Evolutionary conservation across 2,113 vertebrate genomes (phyloP).

Genomic region (Hemibagrus wyckioides): DNA sequence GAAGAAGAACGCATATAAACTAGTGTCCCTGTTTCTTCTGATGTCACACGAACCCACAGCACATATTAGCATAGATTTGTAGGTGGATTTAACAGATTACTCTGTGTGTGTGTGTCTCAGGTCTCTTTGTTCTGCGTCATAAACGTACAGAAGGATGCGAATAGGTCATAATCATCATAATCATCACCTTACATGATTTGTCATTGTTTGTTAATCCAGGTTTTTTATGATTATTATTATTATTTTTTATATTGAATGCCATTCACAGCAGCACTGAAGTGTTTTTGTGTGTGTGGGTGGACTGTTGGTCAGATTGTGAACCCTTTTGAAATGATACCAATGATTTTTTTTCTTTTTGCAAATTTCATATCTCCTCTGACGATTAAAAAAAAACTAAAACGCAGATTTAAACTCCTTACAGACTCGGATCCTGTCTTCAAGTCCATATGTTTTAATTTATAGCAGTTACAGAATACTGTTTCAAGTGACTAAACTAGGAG

Average conservation of each 20-base stretch:
- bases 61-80: background rate
- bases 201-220: background rate
- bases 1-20: background rate
- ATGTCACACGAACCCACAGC: background rate
- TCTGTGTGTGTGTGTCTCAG: background rate
- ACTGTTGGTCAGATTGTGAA: conserved; percentile 11
- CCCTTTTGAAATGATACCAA: background rate
- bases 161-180: background rate
- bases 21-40: background rate
- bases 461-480: background rate
- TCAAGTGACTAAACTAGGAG: background rate
- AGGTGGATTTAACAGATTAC: background rate
- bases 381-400: background rate
- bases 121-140: background rate
- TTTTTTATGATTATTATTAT: background rate
- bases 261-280: background rate
- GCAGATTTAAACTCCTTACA: background rate
- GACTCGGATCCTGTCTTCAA: background rate
- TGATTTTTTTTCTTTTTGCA: background rate
- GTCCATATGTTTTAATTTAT: background rate
- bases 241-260: background rate
- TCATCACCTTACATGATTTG: background rate
- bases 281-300: conserved; percentile 7
- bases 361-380: background rate
- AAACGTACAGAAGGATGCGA: background rate